A percentile compares a stretch with the other conserved stretches of the same genome.
These are phyloP conservation scores for Myotis findleyi DNA, from an alignment of 2,797 vertebrate species.

Conservation along the genomic window DNA sequence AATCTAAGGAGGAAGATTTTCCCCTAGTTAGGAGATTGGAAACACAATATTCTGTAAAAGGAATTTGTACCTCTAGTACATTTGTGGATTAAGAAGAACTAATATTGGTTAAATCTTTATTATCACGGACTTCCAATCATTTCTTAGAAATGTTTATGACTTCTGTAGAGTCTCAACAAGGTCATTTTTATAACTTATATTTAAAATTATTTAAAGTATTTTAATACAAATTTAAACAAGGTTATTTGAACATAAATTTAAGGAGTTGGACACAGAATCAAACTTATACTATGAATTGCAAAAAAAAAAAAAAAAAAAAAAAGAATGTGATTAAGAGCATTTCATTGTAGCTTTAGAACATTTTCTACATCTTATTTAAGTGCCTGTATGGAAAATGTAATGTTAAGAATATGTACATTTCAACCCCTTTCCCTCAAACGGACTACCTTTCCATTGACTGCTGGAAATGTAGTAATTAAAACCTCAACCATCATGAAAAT, in stretches of 20 bases:
- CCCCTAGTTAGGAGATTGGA: not conserved
- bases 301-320: not conserved
- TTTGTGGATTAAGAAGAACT: not conserved
- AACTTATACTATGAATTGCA: not conserved
- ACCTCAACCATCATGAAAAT: conserved; percentile 19
- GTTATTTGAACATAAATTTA: conserved; percentile 46
- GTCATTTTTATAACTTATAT: not conserved
- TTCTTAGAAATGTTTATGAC: not conserved
- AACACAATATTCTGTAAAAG: not conserved
- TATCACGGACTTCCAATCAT: not conserved
- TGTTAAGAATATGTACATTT: not conserved
- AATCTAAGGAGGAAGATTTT: not conserved
- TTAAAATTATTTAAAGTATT: conserved; percentile 65
- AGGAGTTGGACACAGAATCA: conserved; percentile 17
- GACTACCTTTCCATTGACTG: not conserved
- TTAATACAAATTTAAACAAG: conserved; percentile 52
- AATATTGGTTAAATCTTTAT: not conserved
- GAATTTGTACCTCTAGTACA: not conserved
- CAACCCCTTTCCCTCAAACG: not conserved
- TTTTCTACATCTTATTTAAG: not conserved
- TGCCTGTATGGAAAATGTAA: not conserved
- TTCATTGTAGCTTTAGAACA: not conserved
- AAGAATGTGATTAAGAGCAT: not conserved
- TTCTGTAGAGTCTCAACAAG: not conserved
- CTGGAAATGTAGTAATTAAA: conserved; percentile 50